Percentiles rank a stretch among this genome's conserved stretches.
Evolutionary conservation across 2,797 vertebrate genomes (phyloP).

Genomic region (Sorex maritimensis): DNA sequence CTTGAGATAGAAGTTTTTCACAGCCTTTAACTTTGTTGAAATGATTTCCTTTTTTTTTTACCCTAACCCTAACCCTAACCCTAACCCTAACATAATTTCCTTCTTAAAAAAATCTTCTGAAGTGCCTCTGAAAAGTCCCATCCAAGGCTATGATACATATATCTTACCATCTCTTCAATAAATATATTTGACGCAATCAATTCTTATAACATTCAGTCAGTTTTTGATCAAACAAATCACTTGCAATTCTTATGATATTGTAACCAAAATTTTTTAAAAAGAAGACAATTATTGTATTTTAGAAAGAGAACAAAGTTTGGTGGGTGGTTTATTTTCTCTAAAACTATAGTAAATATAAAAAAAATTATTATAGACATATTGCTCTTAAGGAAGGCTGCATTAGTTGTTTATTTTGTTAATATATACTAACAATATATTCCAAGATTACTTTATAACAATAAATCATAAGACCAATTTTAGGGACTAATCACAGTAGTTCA

Average conservation of each 20-base stretch:
- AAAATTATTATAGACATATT: slow-evolving; percentile 49
- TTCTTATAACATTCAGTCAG: not conserved
- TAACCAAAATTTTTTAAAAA: not conserved
- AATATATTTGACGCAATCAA: not conserved
- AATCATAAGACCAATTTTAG: slow-evolving; percentile 30
- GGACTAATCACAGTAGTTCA: not conserved
- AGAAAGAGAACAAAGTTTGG: not conserved
- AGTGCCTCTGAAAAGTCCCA: not conserved
- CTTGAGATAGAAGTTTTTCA: not conserved
- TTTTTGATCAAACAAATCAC: not conserved
- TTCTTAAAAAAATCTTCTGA: not conserved
- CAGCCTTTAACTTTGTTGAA: slow-evolving; percentile 37
- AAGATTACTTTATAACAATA: not conserved
- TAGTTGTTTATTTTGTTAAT: not conserved
- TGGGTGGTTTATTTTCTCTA: slow-evolving; percentile 33
- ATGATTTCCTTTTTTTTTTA: slow-evolving; percentile 4
- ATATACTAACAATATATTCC: not conserved
- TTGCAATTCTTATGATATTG: not conserved
- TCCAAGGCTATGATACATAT: not conserved
- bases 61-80: too few species aligned
- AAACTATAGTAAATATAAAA: slow-evolving; percentile 17
- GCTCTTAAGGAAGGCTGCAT: slow-evolving; percentile 45
- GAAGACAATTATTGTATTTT: slow-evolving; percentile 19
- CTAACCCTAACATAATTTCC: slow-evolving; percentile 1
- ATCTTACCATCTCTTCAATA: not conserved